These are phyloP conservation scores for Molossus molossus DNA, from an alignment of 2,797 vertebrate species.

Conservation along the genomic window DNA sequence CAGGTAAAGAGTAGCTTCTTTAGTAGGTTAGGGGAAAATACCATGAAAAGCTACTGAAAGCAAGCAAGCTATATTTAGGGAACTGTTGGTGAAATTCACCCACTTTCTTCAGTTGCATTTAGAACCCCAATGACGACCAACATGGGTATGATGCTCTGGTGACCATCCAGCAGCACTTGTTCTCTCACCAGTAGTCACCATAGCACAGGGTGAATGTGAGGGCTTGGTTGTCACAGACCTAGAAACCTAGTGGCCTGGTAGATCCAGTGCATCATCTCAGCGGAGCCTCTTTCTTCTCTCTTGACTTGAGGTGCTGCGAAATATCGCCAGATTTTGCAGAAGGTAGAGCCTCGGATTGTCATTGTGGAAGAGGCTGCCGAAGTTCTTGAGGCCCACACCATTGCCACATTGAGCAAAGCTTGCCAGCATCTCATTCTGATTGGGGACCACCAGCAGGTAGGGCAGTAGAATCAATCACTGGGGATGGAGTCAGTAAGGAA, in stretches of 20 bases:
- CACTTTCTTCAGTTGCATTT: slow-evolving; percentile 5
- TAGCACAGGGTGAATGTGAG: background rate
- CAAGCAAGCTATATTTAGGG: background rate
- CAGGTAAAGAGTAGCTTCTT: slow-evolving; percentile 7
- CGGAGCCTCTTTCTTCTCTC: slow-evolving; percentile 46
- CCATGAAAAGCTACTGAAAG: slow-evolving; percentile 16
- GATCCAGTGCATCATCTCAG: slow-evolving; percentile 25
- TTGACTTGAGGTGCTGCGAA: slow-evolving; percentile 94
- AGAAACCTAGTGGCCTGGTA: background rate
- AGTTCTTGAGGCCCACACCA: slow-evolving; percentile 97
- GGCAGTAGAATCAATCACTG: background rate
- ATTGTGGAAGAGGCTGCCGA: slow-evolving; percentile 98
- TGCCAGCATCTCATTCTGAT: slow-evolving; percentile 98
- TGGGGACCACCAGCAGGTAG: slow-evolving; percentile 98
- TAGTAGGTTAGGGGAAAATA: slow-evolving; percentile 14
- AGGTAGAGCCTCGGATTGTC: slow-evolving; percentile 92
- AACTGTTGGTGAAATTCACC: background rate
- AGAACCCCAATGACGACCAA: background rate
- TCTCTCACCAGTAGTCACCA: background rate
- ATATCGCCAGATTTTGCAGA: slow-evolving; percentile 93
- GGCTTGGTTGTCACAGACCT: background rate
- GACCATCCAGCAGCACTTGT: background rate
- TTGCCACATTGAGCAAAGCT: slow-evolving; percentile 94
- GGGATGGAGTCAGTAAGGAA: background rate
- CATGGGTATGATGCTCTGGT: background rate